These are phyloP conservation scores for Tenrec ecaudatus DNA, from an alignment of 2,113 vertebrate species.

Conservation along the genomic window DNA sequence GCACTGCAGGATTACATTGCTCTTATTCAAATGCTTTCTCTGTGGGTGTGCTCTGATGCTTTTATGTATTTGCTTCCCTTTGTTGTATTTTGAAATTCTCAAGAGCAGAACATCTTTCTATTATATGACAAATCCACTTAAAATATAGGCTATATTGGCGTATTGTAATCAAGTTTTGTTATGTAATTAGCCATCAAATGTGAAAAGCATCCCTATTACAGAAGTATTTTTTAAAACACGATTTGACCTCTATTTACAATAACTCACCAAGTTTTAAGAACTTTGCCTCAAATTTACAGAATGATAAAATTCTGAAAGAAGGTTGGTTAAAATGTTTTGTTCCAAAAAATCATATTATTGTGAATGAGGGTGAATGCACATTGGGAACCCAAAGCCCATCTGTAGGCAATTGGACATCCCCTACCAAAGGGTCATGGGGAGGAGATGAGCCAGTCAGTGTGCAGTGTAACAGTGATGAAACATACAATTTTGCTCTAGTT, in stretches of 20 bases:
- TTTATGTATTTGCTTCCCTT: slow-evolving; percentile 20
- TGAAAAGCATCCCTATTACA: not conserved
- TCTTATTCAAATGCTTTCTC: slow-evolving; percentile 15
- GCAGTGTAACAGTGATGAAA: too few relatives aligned
- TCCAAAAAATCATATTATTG: not conserved
- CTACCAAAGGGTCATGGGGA: too few relatives aligned
- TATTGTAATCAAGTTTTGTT: slow-evolving; percentile 31
- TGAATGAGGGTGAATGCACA: too few relatives aligned
- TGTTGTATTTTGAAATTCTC: slow-evolving; percentile 36
- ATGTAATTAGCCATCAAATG: not conserved
- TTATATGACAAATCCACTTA: not conserved
- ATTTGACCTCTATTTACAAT: not conserved
- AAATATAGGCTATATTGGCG: not conserved
- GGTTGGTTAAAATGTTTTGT: not conserved
- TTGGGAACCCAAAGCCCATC: too few relatives aligned
- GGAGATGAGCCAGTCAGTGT: too few relatives aligned
- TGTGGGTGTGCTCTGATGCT: not conserved
- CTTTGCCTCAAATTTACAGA: not conserved
- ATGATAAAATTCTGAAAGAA: not conserved
- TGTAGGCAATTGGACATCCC: too few relatives aligned
- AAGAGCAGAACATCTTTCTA: not conserved
- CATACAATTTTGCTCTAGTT: too few relatives aligned
- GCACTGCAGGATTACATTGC: not conserved
- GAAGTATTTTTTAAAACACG: slow-evolving; percentile 1
- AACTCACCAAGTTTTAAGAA: slow-evolving; percentile 12